Conservation (phyloP, 2,888 invertebrate genomes). For the Sinopyrophorus schimmeli region DNA sequence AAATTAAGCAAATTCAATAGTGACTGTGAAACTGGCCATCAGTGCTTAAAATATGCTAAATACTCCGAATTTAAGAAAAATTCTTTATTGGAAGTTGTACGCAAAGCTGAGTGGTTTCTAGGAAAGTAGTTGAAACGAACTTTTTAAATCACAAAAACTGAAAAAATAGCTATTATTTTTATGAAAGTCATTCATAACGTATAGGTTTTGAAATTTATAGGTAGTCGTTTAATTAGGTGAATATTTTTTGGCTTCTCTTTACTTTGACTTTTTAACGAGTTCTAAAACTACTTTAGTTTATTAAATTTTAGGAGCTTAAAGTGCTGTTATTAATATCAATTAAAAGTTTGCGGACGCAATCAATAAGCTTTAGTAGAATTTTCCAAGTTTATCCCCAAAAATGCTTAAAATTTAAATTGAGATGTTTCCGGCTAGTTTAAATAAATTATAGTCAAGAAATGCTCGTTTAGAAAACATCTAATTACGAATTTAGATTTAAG, state of each 20-base stretch:
- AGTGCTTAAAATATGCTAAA: too few relatives aligned
- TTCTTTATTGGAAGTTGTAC: too few relatives aligned
- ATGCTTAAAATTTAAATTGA: conserved; percentile 7
- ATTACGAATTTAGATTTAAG: conserved; percentile 19
- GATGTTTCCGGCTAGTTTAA: conserved; percentile 3
- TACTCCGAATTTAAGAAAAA: too few relatives aligned
- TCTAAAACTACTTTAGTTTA: conserved; percentile 21
- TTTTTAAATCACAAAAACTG: too few relatives aligned
- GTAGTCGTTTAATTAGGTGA: too few relatives aligned
- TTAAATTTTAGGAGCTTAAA: conserved; percentile 16
- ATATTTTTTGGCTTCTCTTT: conserved; percentile 3
- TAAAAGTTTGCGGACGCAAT: conserved; percentile 20
- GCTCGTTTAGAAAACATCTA: conserved; percentile 13
- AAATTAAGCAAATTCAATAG: too few relatives aligned
- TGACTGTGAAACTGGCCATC: too few relatives aligned
- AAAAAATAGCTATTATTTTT: too few relatives aligned
- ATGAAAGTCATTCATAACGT: too few relatives aligned
- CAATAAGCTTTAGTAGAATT: conserved; percentile 16
- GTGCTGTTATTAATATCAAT: conserved; percentile 24
- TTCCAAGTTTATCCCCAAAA: conserved; percentile 6
- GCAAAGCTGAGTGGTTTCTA: too few relatives aligned
- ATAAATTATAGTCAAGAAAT: not conserved
- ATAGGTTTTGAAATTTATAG: too few relatives aligned
- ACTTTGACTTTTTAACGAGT: conserved; percentile 13
- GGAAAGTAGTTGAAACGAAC: too few relatives aligned